phyloP scores from a whole-genome alignment of 2,113 vertebrate genomes.

The Stegostoma tigrinum region DNA sequence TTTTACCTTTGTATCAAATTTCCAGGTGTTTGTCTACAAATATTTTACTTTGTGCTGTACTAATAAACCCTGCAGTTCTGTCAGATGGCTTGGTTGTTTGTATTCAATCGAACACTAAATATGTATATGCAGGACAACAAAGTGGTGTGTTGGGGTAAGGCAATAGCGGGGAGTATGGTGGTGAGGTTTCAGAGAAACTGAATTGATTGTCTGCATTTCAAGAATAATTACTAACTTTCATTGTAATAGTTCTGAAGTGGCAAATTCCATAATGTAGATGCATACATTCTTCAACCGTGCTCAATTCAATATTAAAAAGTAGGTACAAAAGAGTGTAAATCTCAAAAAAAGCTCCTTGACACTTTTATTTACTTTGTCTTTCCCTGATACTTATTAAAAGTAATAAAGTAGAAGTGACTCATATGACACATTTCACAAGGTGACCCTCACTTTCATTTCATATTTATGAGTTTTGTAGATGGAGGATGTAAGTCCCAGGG shows the following conservation, averaged over 20 bases:
- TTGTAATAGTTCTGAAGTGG: not conserved
- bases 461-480: constrained; percentile 30
- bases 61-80: not conserved
- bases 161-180: too few species aligned
- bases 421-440: constrained; percentile 37
- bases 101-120: not conserved
- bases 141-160: not conserved
- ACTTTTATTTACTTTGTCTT: constrained; percentile 36
- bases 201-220: not conserved
- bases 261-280: not conserved
- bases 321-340: constrained; percentile 8
- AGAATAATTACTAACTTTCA: not conserved
- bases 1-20: not conserved
- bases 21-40: not conserved
- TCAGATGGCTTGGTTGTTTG: not conserved
- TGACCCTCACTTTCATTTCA: constrained; percentile 30
- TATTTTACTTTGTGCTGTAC: not conserved
- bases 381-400: constrained; percentile 34
- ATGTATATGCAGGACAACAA: not conserved
- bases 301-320: not conserved
- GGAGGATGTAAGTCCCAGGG: constrained; percentile 35
- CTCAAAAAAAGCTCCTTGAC: constrained; percentile 23
- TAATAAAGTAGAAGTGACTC: constrained; percentile 31
- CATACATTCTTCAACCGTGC: not conserved
- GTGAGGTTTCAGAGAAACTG: not conserved